Conservation (phyloP, 2,113 vertebrate genomes). For the Marmota flaviventris region DNA sequence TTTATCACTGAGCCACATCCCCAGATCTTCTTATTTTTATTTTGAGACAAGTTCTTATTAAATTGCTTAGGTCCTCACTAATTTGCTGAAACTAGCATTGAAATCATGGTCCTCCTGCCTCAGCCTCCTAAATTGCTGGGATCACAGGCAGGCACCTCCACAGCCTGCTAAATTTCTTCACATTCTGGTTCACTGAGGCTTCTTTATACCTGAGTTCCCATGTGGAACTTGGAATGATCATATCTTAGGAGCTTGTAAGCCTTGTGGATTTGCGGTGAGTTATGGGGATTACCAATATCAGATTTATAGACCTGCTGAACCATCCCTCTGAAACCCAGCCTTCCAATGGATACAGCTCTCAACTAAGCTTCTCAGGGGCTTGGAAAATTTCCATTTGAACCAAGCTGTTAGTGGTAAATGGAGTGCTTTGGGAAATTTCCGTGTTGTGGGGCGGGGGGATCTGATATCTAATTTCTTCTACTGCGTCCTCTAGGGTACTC, state of each 20-base stretch:
- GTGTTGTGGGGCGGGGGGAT: neutral
- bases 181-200: neutral
- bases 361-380: neutral
- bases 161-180: neutral
- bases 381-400: constrained; percentile 66
- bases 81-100: too few relatives aligned
- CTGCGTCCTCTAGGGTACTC: constrained; percentile 60
- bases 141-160: too few relatives aligned
- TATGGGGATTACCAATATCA: neutral
- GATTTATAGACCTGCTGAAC: neutral
- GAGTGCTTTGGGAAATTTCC: constrained; percentile 72
- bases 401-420: constrained; percentile 20
- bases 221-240: neutral
- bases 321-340: constrained; percentile 6
- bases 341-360: neutral
- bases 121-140: too few relatives aligned
- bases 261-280: constrained; percentile 30
- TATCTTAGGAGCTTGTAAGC: neutral
- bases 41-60: too few relatives aligned
- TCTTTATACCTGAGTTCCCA: neutral
- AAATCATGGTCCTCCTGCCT: too few relatives aligned
- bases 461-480: constrained; percentile 53
- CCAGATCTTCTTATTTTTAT: too few relatives aligned
- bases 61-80: too few relatives aligned
- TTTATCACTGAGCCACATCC: too few relatives aligned